Evolutionary conservation across 2,797 vertebrate species (phyloP).

Genomic region (Bryconaethiops microstoma): DNA sequence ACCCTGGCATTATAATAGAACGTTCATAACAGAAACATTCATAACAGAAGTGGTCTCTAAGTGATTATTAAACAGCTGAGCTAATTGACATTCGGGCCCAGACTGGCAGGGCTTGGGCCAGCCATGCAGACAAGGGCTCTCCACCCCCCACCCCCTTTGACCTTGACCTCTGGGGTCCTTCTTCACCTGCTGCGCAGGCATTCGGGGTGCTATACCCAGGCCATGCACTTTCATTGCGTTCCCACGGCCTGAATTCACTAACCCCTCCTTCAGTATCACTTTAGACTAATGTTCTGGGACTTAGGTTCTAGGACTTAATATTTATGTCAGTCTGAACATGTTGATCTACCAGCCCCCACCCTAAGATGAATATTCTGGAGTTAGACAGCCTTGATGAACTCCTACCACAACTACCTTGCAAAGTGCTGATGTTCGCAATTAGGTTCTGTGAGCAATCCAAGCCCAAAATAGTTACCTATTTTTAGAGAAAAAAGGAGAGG

Average conservation of each 20-base stretch:
- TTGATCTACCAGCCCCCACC: constrained; percentile 1
- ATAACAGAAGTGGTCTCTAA: constrained; percentile 42
- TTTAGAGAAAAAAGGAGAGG: not conserved
- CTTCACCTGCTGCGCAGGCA: constrained; percentile 76
- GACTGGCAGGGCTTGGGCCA: constrained; percentile 39
- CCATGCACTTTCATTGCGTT: constrained; percentile 72
- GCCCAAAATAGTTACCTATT: constrained; percentile 15
- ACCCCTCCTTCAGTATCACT: not conserved
- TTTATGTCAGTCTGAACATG: constrained; percentile 42
- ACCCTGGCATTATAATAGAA: constrained; percentile 5
- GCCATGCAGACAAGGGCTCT: constrained; percentile 26
- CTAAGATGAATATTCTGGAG: constrained; percentile 30
- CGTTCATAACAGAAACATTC: constrained; percentile 42
- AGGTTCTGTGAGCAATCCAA: not conserved
- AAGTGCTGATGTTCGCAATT: not conserved
- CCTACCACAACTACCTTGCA: not conserved
- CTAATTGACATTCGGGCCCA: constrained; percentile 54
- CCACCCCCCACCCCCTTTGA: constrained; percentile 59
- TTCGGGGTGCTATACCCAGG: constrained; percentile 66
- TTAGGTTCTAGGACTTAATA: constrained; percentile 48
- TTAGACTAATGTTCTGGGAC: constrained; percentile 33
- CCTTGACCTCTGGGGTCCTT: constrained; percentile 82
- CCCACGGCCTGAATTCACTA: constrained; percentile 69
- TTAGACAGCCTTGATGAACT: constrained; percentile 20
- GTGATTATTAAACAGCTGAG: constrained; percentile 41